Conservation (phyloP, 2,888 invertebrate genomes). For the Drosophila kokeensis region DNA sequence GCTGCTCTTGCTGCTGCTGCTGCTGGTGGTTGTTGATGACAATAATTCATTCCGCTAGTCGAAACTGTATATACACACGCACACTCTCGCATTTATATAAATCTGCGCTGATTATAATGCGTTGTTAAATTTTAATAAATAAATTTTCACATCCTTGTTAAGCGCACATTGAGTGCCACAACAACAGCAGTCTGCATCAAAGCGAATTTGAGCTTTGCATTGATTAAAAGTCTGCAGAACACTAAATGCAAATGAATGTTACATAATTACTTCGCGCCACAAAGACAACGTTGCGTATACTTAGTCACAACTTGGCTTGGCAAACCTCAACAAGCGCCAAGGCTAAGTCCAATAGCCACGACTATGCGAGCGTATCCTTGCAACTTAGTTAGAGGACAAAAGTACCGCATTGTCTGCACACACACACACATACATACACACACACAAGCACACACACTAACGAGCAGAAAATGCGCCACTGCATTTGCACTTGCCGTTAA, state of each 20-base stretch:
- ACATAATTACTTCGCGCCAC: conserved; percentile 55
- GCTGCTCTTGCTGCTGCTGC: conserved; percentile 35
- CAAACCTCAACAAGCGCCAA: conserved; percentile 24
- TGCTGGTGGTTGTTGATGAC: conserved; percentile 68
- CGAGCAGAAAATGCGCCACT: conserved; percentile 51
- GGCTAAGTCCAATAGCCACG: conserved; percentile 39
- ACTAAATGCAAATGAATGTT: conserved; percentile 72
- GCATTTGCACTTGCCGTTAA: conserved; percentile 40
- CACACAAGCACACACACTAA: conserved; percentile 28
- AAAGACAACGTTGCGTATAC: conserved; percentile 69
- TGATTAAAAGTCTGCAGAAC: conserved; percentile 61
- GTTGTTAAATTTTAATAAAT: conserved; percentile 83
- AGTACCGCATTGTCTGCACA: conserved; percentile 64
- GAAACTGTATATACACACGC: conserved; percentile 35
- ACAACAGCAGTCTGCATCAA: conserved; percentile 18
- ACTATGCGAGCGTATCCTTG: conserved; percentile 56
- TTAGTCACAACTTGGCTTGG: conserved; percentile 63
- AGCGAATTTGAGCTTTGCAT: conserved; percentile 52
- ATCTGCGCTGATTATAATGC: conserved; percentile 82
- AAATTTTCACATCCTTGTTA: conserved; percentile 83
- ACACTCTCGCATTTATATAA: conserved; percentile 51
- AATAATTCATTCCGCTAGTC: conserved; percentile 60
- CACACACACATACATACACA: conserved; percentile 18
- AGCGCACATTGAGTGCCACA: conserved; percentile 66
- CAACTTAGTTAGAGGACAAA: conserved; percentile 69